These are phyloP conservation scores for Cephalotes varians DNA, from an alignment of 2,888 invertebrate genomes.

Conservation along the genomic window DNA sequence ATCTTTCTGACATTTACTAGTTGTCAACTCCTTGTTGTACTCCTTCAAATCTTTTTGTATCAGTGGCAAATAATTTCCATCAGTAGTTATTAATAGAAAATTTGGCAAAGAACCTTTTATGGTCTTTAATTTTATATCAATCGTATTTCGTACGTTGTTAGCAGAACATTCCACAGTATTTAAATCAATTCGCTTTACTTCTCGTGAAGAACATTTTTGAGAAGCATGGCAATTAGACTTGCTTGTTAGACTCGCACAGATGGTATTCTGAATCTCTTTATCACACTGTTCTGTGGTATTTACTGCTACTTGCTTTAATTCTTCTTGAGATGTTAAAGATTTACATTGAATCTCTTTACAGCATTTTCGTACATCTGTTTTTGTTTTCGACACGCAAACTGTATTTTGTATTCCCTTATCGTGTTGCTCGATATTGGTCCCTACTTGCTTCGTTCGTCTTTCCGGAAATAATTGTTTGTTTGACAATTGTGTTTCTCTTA, in stretches of 20 bases:
- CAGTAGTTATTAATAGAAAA: conserved; percentile 57
- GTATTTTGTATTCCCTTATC: not conserved
- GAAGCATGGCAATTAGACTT: not conserved
- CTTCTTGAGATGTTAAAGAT: not conserved
- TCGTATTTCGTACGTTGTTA: not conserved
- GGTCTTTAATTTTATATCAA: conserved; percentile 21
- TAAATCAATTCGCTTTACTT: conserved; percentile 27
- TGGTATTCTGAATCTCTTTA: conserved; percentile 39
- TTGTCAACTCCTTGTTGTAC: too few relatives aligned
- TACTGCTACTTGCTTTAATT: conserved; percentile 1
- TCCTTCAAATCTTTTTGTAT: conserved; percentile 27
- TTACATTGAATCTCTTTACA: not conserved
- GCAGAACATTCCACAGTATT: not conserved
- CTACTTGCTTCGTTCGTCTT: not conserved
- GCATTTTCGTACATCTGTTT: not conserved
- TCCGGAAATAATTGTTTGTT: not conserved
- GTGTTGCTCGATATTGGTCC: not conserved
- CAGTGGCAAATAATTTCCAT: conserved; percentile 54
- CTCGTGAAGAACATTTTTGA: not conserved
- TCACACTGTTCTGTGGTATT: conserved; percentile 37
- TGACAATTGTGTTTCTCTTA: conserved; percentile 26
- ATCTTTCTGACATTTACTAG: conserved; percentile 5
- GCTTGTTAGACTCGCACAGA: conserved; percentile 27
- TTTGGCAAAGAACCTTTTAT: conserved; percentile 10
- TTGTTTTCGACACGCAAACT: conserved; percentile 4